Evolutionary conservation across 2,888 invertebrate genomes (phyloP), one percentile per base, ranked within the genome.

Genomic region (Steinernema carpocapsae): DNA sequence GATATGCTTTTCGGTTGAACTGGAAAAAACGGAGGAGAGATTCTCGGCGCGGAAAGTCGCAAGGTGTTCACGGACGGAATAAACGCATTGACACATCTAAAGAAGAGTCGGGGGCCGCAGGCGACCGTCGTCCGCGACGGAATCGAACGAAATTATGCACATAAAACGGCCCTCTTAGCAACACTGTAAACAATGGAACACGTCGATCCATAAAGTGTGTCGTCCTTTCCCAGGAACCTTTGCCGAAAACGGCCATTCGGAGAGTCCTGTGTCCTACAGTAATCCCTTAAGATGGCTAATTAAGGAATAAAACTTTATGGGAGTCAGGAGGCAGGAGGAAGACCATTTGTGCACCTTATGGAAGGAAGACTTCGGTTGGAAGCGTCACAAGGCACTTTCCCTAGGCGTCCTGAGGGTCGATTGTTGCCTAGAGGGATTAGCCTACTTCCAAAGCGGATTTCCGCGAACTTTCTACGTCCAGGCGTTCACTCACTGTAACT

Each of bases 101-200:
- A 37, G 37, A 37, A 37, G 48, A 48, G 19, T 14, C 48, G 48
- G 17, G 56, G 64, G 64, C 64, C 64, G 64, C 64, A 29, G 64
- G 64, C 56, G 64, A 64, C 17, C 48, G 64, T 17, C 24, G 64
- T 12, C 64, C 29, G 24, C 64, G 32, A 29, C 29, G 64, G 64
- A 64, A 64, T 32, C 32, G 64, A 32, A 1, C 64, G 26, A 17
- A 64, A 64, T 64, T 64, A 64, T 64, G 64, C 64, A 64, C 64
- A 64, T 64, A 64, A 64, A 64, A 29, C 32, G 64, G 32, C 32
- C 6, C 64, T 22, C 56, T 56, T 22, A 26, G 56, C 22, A 56
- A 29, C 64, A n/a, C 64, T 32, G 64, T 64, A 26, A 64, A 64
- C 64, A 64, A 1, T 19, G 64, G 19, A 26, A 56, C 22, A 56